Percentiles rank a stretch among this genome's conserved stretches.
phyloP scores from a whole-genome alignment of 2,888 invertebrate genomes.

The Nomada goodeniana region DNA sequence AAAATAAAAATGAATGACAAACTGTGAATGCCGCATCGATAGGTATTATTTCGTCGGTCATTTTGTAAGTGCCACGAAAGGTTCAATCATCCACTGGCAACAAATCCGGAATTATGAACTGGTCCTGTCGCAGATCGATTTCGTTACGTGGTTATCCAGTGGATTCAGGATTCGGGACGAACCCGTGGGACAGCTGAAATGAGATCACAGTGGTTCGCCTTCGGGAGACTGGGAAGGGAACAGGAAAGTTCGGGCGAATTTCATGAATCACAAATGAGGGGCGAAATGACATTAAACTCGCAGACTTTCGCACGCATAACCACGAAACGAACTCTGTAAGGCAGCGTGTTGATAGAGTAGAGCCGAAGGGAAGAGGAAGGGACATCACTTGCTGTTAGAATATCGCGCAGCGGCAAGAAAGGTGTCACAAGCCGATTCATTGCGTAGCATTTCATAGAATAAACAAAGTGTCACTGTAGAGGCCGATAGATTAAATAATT shows the following conservation, averaged over 20 bases:
- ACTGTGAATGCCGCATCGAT: background rate
- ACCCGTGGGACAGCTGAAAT: constrained; percentile 72
- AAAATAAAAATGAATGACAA: background rate
- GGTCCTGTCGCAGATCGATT: constrained; percentile 60
- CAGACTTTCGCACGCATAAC: constrained; percentile 71
- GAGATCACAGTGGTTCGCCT: constrained; percentile 72
- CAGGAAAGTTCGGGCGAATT: constrained; percentile 72
- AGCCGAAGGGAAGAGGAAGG: constrained; percentile 27
- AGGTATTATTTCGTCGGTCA: background rate
- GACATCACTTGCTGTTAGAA: constrained; percentile 45
- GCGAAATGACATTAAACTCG: constrained; percentile 76
- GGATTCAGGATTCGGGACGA: constrained; percentile 63
- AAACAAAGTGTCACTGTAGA: no score
- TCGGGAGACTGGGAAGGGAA: constrained; percentile 49
- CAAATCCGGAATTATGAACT: constrained; percentile 49
- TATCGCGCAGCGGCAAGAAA: background rate
- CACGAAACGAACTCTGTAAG: constrained; percentile 64
- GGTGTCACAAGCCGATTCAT: no score
- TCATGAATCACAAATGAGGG: constrained; percentile 78
- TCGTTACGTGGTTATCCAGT: constrained; percentile 66
- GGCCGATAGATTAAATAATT: no score
- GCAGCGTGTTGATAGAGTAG: constrained; percentile 58
- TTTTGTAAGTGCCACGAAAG: background rate
- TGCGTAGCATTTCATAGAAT: no score
- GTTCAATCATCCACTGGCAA: constrained; percentile 31